Conservation (phyloP, 2,888 invertebrate genomes). For the Gerris lacustris region DNA sequence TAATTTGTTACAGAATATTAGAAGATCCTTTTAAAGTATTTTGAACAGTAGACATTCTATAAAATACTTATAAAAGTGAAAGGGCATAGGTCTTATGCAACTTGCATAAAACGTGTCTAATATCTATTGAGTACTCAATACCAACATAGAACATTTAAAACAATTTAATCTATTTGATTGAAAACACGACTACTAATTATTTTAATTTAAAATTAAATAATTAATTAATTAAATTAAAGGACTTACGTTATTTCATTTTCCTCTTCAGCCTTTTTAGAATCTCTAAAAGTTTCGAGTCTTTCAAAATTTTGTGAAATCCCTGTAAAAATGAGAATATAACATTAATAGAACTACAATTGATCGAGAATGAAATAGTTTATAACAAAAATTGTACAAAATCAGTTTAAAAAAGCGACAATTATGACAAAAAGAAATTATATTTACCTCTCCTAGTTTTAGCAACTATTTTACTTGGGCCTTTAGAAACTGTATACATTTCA, state of each 20-base stretch:
- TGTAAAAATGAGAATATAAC: constrained; percentile 34
- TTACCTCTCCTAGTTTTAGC: constrained; percentile 73
- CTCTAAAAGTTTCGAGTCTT: constrained; percentile 22
- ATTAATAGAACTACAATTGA: too few relatives aligned
- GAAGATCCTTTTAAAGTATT: too few relatives aligned
- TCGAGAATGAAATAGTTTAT: constrained; percentile 10
- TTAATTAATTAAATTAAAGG: too few relatives aligned
- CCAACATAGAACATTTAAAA: too few relatives aligned
- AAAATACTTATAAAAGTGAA: background rate
- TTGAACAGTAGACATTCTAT: constrained; percentile 17
- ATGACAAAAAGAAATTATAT: background rate
- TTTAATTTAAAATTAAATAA: too few relatives aligned
- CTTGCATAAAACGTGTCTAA: too few relatives aligned
- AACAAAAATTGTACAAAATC: constrained; percentile 18
- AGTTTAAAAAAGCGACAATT: background rate
- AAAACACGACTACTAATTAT: too few relatives aligned
- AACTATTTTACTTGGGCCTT: constrained; percentile 77
- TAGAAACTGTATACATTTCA: constrained; percentile 73
- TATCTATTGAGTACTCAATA: too few relatives aligned
- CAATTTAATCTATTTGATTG: too few relatives aligned
- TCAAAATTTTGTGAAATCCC: constrained; percentile 72
- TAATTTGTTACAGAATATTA: too few relatives aligned
- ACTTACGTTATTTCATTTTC: constrained; percentile 8
- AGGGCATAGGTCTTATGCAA: too few relatives aligned
- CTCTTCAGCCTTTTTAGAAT: constrained; percentile 21